Evolutionary conservation across 2,113 vertebrate species (phyloP).

Genomic region (Hystrix brachyura): DNA sequence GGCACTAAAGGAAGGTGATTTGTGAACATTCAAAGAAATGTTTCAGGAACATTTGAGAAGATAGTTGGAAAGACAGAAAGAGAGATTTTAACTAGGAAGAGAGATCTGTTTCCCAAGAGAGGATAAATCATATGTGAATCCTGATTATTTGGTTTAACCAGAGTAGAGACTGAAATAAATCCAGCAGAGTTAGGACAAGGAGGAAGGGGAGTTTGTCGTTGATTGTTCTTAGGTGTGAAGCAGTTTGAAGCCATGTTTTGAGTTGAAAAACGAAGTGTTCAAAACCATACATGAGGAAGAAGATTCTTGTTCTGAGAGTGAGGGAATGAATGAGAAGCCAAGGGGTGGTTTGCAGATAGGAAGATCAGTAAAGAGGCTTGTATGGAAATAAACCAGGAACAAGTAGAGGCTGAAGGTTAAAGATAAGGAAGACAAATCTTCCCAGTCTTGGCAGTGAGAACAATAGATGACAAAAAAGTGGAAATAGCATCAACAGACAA

Average conservation of each 20-base stretch:
- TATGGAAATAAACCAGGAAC: background rate
- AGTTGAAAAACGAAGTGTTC: constrained; percentile 9
- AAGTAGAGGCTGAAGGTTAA: background rate
- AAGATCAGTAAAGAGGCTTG: background rate
- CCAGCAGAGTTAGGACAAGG: background rate
- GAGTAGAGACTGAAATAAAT: constrained; percentile 33
- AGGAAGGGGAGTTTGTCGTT: background rate
- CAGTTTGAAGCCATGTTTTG: background rate
- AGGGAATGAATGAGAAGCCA: background rate
- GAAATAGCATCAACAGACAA: background rate
- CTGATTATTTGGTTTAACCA: background rate
- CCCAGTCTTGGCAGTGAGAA: background rate
- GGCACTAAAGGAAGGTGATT: background rate
- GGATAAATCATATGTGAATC: background rate
- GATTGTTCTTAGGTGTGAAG: background rate
- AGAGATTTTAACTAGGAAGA: background rate
- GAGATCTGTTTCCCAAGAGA: background rate
- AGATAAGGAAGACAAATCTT: background rate
- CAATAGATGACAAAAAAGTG: background rate
- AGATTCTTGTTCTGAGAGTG: background rate
- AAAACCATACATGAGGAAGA: constrained; percentile 1
- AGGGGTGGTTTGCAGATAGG: background rate
- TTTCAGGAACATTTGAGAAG: background rate
- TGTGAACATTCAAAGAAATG: background rate
- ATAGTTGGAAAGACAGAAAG: background rate